Base-by-base conservation (phyloP, 37 sponge, comb jelly and placozoan species). In the Crambe crambe region DNA sequence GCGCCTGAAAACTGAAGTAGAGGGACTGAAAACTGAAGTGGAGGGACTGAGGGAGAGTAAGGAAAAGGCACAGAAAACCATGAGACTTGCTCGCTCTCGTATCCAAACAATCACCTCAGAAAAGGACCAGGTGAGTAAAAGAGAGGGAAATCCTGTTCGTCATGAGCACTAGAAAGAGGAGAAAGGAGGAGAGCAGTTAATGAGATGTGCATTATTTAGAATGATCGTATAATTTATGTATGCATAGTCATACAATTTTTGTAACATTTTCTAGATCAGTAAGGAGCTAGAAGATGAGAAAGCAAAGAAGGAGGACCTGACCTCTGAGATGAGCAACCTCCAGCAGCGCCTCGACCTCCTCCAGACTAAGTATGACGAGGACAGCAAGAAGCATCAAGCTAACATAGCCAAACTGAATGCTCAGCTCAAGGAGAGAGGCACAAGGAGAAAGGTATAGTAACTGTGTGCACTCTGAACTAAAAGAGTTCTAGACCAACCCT, bases 51-150 rank as follows among this genome's bases (percentile, higher is more conserved):
- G 86, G 39, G 86, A 89, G 58, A 83, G 68, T 69, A 18, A 76
- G 0, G 25, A 6, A 57, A 75, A 68, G 41, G n/a, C 75, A 22
- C 56, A 44, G 42, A 83, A 68, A 54, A 75, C 60, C 27, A 35
- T 75, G 42, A 75, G 75, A 29, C 69, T 69, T 30, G 76, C 70
- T 2, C 27, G 77, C 37, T 68, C 26, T 56, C 65, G 77, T 2
- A 83, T 83, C 43, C 70, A 83, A 39, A 29, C 68, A 31, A 56
- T 83, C 35, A 83, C 43, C 22, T 29, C 76, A 26, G 84, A 83
- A 68, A 83, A 75, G 43, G 77, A 75, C 10, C 76, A 83, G 84
- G 75, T 83, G 40, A n/a, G n/a, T n/a, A n/a, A n/a, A n/a, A n/a
- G n/a, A n/a, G n/a, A n/a, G n/a, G n/a, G 1, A n/a, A n/a, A n/a